Evolutionary conservation across 2,888 invertebrate genomes (phyloP).

Genomic region (Protonemura montana): DNA sequence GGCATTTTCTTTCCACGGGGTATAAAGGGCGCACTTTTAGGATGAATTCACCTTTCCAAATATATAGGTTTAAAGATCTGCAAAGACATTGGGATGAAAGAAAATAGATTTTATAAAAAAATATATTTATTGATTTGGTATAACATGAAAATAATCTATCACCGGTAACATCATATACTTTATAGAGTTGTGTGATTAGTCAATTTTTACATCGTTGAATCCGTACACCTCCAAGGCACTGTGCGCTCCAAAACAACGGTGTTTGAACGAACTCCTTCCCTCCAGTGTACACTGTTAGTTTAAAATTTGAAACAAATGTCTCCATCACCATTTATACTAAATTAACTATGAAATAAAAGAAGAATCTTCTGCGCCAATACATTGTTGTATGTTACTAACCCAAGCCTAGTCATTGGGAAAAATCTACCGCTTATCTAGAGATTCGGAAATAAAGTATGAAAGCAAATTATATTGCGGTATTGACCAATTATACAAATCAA

Average conservation of each 20-base stretch:
- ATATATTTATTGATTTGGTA: neutral
- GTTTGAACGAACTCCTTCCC: neutral
- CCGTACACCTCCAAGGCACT: neutral
- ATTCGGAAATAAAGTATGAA: neutral
- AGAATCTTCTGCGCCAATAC: neutral
- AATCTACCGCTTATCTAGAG: neutral
- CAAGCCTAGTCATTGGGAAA: neutral
- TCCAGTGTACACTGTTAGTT: neutral
- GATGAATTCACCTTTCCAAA: no score
- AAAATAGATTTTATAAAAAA: neutral
- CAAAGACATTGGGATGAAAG: no score
- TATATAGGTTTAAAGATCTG: no score
- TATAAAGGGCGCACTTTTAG: no score
- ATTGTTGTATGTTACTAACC: neutral
- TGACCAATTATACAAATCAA: neutral
- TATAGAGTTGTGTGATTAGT: neutral
- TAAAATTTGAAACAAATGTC: neutral
- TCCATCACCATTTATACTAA: conserved; percentile 22
- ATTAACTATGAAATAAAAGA: neutral
- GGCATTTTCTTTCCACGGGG: no score
- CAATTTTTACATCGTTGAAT: neutral
- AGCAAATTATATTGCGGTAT: neutral
- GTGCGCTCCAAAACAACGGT: neutral
- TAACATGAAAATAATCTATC: conserved; percentile 20
- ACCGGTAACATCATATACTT: neutral